Conservation (phyloP, 2,888 invertebrate genomes). For the Drosophila formosana region DNA sequence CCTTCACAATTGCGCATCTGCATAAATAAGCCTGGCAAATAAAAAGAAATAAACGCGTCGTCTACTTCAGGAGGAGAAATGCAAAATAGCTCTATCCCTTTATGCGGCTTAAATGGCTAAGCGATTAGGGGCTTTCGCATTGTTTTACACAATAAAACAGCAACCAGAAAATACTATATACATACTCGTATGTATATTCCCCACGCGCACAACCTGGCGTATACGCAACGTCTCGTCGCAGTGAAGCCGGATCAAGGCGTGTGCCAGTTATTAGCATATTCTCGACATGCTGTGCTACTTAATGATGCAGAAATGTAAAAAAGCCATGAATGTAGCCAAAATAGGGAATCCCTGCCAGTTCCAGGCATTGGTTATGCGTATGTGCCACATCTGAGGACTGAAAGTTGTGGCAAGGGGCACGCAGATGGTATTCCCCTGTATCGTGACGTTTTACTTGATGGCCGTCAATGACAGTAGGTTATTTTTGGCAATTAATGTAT, state of each 20-base stretch:
- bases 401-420: conserved; percentile 1
- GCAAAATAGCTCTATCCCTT: conserved; percentile 32
- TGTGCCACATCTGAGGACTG: conserved; percentile 11
- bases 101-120: conserved; percentile 18
- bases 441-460: conserved; percentile 28
- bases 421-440: conserved; percentile 1
- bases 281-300: conserved; percentile 64
- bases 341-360: conserved; percentile 48
- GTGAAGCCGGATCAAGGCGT: conserved; percentile 17
- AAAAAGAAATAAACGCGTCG: conserved; percentile 1
- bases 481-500: conserved; percentile 69
- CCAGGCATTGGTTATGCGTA: conserved; percentile 61
- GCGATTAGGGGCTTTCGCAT: conserved; percentile 51
- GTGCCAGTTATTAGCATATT: conserved; percentile 67
- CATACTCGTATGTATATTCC: conserved; percentile 24
- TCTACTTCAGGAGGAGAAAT: conserved; percentile 4
- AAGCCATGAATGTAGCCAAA: conserved; percentile 38
- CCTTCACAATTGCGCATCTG: background rate
- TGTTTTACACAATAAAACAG: conserved; percentile 49
- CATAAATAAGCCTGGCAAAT: conserved; percentile 16
- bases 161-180: conserved; percentile 15
- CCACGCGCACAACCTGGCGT: conserved; percentile 42
- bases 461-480: conserved; percentile 38
- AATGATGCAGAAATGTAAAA: conserved; percentile 73
- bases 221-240: conserved; percentile 35